Evolutionary conservation across 1,140 invertebrate genomes (phyloP).

Genomic region (Dufourea novaeangliae): DNA sequence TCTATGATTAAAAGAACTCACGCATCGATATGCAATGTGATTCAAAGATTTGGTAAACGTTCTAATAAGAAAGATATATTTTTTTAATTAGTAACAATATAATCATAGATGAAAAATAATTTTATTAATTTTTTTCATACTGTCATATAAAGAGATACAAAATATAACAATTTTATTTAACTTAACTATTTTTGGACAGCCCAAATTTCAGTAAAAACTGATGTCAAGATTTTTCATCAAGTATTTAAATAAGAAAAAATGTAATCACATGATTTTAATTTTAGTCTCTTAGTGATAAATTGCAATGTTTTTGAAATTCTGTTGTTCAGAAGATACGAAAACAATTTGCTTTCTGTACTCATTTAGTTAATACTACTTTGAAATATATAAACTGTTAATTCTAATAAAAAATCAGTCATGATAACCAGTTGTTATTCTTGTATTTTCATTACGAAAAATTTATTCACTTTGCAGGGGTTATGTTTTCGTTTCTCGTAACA

Average conservation of each 20-base stretch:
- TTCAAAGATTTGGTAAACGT: background rate
- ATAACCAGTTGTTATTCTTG: background rate
- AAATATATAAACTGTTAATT: background rate
- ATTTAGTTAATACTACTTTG: background rate
- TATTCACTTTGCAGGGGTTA: slow-evolving; percentile 32
- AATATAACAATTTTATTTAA: background rate
- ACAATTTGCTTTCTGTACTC: background rate
- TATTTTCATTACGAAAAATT: background rate
- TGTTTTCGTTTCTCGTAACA: slow-evolving; percentile 14
- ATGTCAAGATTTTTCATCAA: background rate
- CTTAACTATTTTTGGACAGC: background rate
- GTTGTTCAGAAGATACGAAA: background rate
- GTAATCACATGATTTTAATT: background rate
- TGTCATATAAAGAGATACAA: background rate
- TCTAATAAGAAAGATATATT: background rate
- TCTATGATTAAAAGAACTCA: background rate
- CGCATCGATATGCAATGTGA: background rate
- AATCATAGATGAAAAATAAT: background rate
- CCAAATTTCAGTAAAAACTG: background rate
- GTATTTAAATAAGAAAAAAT: background rate
- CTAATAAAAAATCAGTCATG: background rate
- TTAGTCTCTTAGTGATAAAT: background rate
- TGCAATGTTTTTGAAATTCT: background rate
- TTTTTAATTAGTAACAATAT: background rate
- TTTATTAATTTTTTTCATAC: background rate